Base-by-base conservation (phyloP, 2,888 invertebrate species). In the Eurytoma adleriae region DNA sequence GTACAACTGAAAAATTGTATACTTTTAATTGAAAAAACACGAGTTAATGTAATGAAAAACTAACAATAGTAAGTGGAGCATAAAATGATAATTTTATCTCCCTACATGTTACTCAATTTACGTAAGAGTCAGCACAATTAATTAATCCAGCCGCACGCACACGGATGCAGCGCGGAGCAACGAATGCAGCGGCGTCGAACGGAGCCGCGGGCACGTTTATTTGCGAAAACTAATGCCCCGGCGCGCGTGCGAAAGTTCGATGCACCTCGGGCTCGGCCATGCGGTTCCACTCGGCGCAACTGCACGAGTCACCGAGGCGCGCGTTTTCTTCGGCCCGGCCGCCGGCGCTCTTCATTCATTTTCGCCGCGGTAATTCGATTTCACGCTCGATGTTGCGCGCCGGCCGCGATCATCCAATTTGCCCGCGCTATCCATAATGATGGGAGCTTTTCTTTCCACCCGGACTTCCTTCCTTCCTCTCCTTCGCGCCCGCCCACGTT, bases 311-410 rank as follows among this genome's bases (percentile, higher is more conserved):
- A 69, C 69, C 18, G 64, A 48, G 18, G 64, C 64, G 48, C 7
- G 4, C 4, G 40, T 4, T 40, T 40, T 40, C 40, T 40, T 27
- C 40, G 40, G 0, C 7, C 48, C 27, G 62, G 7, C 24, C 18
- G 16, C 27, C 16, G 20, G 10, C 52, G 13, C 50, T 18, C 61
- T 76, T 76, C 52, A 68, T 68, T 68, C 68, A 68, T 76, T 68
- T 67, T 75, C 67, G 20, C 24, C 50, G 3, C 56, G 2, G 13
- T 66, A 66, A 78, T 73, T 64, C 56, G 64, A 79, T 79, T 79
- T 70, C 52, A 20, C 61, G 52, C 70, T 70, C 20, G n/a, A 68
- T 50, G 48, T 71, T 40, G 67, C 40, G 40, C 40, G 12, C 20
- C 69, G 18, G 12, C 61, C 13, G 52, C 61, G 40, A 76, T 64